These are phyloP conservation scores for Nephrocerus scutellatus DNA, from an alignment of 2,888 invertebrate genomes.

Conservation along the genomic window DNA sequence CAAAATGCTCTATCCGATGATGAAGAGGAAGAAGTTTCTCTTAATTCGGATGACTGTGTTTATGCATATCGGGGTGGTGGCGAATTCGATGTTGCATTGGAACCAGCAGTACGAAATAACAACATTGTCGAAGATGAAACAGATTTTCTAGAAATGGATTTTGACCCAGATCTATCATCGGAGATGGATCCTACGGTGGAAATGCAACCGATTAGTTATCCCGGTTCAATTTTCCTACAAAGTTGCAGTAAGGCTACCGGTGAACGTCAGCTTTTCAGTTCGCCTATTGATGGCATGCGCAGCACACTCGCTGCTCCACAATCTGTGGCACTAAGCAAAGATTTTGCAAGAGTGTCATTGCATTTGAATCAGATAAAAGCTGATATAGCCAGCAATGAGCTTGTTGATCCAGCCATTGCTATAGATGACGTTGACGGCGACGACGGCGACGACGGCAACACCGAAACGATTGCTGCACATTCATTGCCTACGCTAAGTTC, in stretches of 20 bases:
- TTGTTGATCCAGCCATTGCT: neutral
- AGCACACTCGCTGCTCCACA: slow-evolving; percentile 24
- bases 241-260: slow-evolving; percentile 20
- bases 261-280: slow-evolving; percentile 36
- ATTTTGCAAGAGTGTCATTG: slow-evolving; percentile 40
- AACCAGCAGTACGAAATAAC: slow-evolving; percentile 23
- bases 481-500: neutral
- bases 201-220: slow-evolving; percentile 20
- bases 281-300: slow-evolving; percentile 40
- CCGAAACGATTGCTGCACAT: slow-evolving; percentile 4
- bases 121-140: slow-evolving; percentile 42
- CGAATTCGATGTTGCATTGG: slow-evolving; percentile 35
- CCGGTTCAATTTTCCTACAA: slow-evolving; percentile 11
- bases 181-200: slow-evolving; percentile 39
- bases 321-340: slow-evolving; percentile 31
- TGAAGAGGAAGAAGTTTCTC: slow-evolving; percentile 41
- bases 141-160: slow-evolving; percentile 48
- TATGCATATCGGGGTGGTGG: slow-evolving; percentile 46
- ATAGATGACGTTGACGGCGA: slow-evolving; percentile 18
- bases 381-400: slow-evolving; percentile 6
- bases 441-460: slow-evolving; percentile 15
- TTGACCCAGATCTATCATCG: slow-evolving; percentile 46
- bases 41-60: slow-evolving; percentile 46
- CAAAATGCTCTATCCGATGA: slow-evolving; percentile 29
- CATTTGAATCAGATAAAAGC: slow-evolving; percentile 40